Conservation (phyloP, 1,140 invertebrate genomes). For the Zaprionus ornatus region DNA sequence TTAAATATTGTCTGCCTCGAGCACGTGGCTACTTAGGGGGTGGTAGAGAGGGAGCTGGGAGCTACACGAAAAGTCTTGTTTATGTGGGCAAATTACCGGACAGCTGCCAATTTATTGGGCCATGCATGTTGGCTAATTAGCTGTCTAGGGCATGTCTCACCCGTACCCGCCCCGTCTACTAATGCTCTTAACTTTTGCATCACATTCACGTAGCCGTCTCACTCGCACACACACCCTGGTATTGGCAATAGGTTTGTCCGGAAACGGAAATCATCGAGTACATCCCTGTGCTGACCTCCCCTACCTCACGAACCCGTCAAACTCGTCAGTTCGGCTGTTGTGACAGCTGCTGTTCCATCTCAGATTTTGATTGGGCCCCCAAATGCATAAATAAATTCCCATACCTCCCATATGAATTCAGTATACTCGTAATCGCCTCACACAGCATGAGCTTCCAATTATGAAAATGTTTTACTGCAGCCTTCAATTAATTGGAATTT, state of each 20-base stretch:
- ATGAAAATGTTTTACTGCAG: not conserved
- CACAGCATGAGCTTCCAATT: not conserved
- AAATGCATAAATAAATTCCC: not conserved
- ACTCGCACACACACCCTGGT: not conserved
- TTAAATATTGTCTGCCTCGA: slow-evolving; percentile 9
- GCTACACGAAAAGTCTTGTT: slow-evolving; percentile 16
- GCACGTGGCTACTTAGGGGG: not conserved
- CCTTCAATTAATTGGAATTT: not conserved
- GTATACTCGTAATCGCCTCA: slow-evolving; percentile 1
- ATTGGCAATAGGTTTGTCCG: slow-evolving; percentile 4
- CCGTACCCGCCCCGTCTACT: not conserved
- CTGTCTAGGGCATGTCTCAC: slow-evolving; percentile 26
- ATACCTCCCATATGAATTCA: not conserved
- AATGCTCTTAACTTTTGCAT: slow-evolving; percentile 13
- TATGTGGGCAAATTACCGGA: slow-evolving; percentile 15
- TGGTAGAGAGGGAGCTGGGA: not conserved
- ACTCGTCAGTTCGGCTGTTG: not conserved
- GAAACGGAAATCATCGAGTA: not conserved
- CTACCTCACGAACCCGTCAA: no score
- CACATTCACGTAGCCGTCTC: not conserved
- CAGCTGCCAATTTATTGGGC: slow-evolving; percentile 29
- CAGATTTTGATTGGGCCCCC: not conserved
- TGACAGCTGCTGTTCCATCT: not conserved
- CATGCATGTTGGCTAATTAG: slow-evolving; percentile 43
- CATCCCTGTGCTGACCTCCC: no score